Evolutionary conservation across 2,113 vertebrate genomes (phyloP).

Genomic region (Malurus melanocephalus): DNA sequence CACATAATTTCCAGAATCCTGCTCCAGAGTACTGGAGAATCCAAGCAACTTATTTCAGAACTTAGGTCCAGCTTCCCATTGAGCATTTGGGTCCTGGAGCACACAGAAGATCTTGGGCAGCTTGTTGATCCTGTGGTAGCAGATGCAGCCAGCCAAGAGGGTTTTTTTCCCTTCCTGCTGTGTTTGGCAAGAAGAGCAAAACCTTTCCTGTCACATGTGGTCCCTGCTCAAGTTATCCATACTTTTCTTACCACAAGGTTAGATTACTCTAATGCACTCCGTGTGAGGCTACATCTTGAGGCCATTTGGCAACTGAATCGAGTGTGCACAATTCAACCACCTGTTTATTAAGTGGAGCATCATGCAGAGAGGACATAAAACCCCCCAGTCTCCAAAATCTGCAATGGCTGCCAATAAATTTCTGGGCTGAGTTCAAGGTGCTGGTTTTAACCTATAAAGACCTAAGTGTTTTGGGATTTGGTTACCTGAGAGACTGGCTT

Average conservation of each 20-base stretch:
- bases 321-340: slow-evolving; percentile 47
- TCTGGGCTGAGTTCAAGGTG: slow-evolving; percentile 57
- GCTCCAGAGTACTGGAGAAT: slow-evolving; percentile 23
- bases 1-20: slow-evolving; percentile 46
- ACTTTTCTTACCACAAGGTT: slow-evolving; percentile 57
- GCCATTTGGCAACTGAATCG: slow-evolving; percentile 59
- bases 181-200: slow-evolving; percentile 52
- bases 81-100: background rate
- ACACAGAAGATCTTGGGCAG: background rate
- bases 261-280: slow-evolving; percentile 56
- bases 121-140: slow-evolving; percentile 35
- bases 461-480: slow-evolving; percentile 49
- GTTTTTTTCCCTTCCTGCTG: slow-evolving; percentile 5
- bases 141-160: background rate
- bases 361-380: slow-evolving; percentile 63
- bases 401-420: slow-evolving; percentile 51
- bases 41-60: slow-evolving; percentile 9
- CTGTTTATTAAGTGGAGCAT: slow-evolving; percentile 69
- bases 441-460: slow-evolving; percentile 55
- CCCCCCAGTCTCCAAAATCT: slow-evolving; percentile 19
- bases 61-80: slow-evolving; percentile 2
- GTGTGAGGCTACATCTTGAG: slow-evolving; percentile 66
- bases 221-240: slow-evolving; percentile 58
- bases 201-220: slow-evolving; percentile 59
- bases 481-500: slow-evolving; percentile 51